These are phyloP conservation scores for Crepidodera aurea DNA, from an alignment of 2,888 invertebrate genomes.

Conservation along the genomic window DNA sequence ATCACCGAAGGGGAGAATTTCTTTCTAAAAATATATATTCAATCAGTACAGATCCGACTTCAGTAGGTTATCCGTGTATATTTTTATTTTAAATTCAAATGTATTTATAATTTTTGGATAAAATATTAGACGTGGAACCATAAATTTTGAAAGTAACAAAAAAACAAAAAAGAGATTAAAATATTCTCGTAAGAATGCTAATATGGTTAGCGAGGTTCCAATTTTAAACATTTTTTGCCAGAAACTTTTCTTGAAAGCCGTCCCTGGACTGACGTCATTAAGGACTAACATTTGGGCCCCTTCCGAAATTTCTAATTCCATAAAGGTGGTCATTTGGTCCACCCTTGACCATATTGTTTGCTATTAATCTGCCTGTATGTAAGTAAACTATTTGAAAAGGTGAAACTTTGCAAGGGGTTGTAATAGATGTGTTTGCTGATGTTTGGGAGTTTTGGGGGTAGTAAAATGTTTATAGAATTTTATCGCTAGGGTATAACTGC, in stretches of 20 bases:
- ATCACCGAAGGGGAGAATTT: conserved; percentile 31
- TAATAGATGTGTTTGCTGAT: conserved; percentile 38
- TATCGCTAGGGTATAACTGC: background rate
- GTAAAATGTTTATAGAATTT: background rate
- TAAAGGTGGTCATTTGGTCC: conserved; percentile 50
- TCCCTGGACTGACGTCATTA: conserved; percentile 38
- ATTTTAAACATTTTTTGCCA: too few species aligned
- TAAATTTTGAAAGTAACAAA: background rate
- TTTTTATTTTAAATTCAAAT: too few species aligned
- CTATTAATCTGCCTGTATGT: conserved; percentile 47
- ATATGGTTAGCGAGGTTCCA: too few species aligned
- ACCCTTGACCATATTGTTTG: conserved; percentile 47
- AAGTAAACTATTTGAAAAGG: conserved; percentile 37
- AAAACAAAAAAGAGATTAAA: too few species aligned
- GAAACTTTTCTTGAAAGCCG: too few species aligned
- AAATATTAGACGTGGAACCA: too few species aligned
- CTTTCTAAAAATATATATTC: conserved; percentile 27
- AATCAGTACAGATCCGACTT: background rate
- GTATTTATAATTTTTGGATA: too few species aligned
- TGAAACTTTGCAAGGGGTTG: conserved; percentile 36
- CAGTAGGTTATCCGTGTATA: background rate
- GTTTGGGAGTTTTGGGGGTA: background rate
- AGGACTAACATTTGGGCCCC: conserved; percentile 35
- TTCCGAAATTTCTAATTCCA: conserved; percentile 47
- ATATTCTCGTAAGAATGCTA: too few species aligned